Percentiles rank a stretch among this genome's conserved stretches.
phyloP scores from a whole-genome alignment of 2,797 vertebrate genomes.

The Strix occidentalis region DNA sequence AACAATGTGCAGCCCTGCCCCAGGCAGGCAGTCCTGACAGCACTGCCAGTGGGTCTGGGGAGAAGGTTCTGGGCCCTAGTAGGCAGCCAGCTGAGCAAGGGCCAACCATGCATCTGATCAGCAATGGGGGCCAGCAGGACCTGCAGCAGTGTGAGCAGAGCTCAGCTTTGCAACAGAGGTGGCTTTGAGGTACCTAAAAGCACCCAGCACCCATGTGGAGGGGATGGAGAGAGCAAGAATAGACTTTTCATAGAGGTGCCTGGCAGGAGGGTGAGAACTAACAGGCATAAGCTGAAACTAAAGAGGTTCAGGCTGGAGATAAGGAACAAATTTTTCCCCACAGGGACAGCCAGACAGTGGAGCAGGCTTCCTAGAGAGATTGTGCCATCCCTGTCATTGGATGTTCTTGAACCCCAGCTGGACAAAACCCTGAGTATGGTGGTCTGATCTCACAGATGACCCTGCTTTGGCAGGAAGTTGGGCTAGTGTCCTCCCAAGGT shows the following conservation, averaged over 20 bases:
- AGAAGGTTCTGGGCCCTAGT: background rate
- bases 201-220: background rate
- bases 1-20: too few species aligned
- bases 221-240: background rate
- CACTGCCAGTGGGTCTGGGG: background rate
- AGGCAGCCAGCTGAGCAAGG: background rate
- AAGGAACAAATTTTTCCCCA: background rate
- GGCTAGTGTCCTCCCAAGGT: background rate
- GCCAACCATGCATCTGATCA: background rate
- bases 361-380: background rate
- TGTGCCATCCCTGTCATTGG: background rate
- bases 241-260: background rate
- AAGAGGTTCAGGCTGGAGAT: too few species aligned
- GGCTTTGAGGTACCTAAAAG: background rate
- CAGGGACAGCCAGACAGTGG: background rate
- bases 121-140: background rate
- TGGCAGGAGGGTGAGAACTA: background rate
- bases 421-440: background rate
- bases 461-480: background rate
- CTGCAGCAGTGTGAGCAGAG: background rate
- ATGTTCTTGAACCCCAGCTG: background rate
- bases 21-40: too few species aligned
- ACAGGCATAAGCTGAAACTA: background rate
- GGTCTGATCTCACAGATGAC: background rate
- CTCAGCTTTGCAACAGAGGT: background rate